These are phyloP conservation scores for Siniperca obscura DNA, from an alignment of 2,797 vertebrate species.

Conservation along the genomic window DNA sequence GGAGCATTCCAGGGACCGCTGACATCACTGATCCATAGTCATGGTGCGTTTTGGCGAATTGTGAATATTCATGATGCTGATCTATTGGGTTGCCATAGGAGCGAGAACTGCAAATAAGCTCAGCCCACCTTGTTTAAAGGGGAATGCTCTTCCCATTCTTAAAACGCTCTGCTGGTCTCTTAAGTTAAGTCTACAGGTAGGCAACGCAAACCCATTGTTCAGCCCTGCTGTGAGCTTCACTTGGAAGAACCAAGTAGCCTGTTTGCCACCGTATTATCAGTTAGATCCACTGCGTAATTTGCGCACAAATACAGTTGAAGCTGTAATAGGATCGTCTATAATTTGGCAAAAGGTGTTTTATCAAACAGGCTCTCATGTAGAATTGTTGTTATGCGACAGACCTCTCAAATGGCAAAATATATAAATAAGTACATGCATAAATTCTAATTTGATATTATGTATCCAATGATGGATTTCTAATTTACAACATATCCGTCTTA, in stretches of 20 bases:
- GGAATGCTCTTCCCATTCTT: conserved; percentile 80
- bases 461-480: not conserved
- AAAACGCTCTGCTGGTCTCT: conserved; percentile 65
- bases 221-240: conserved; percentile 22
- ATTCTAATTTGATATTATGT: not conserved
- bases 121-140: conserved; percentile 89
- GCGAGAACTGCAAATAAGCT: conserved; percentile 89
- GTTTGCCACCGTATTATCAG: not conserved
- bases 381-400: not conserved
- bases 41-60: conserved; percentile 86
- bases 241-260: not conserved
- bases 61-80: conserved; percentile 95
- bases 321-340: not conserved
- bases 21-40: conserved; percentile 91
- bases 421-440: not conserved
- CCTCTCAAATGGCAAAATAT: not conserved
- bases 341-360: conserved; percentile 4
- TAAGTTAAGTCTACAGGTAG: conserved; percentile 77
- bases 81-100: conserved; percentile 97
- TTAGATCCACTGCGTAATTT: conserved; percentile 67
- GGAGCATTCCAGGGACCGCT: conserved; percentile 84
- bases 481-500: not conserved
- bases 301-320: conserved; percentile 37
- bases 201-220: conserved; percentile 42
- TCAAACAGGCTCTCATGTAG: not conserved